phyloP scores from a whole-genome alignment of 2,113 vertebrate species.

The Emydura subglobosa region DNA sequence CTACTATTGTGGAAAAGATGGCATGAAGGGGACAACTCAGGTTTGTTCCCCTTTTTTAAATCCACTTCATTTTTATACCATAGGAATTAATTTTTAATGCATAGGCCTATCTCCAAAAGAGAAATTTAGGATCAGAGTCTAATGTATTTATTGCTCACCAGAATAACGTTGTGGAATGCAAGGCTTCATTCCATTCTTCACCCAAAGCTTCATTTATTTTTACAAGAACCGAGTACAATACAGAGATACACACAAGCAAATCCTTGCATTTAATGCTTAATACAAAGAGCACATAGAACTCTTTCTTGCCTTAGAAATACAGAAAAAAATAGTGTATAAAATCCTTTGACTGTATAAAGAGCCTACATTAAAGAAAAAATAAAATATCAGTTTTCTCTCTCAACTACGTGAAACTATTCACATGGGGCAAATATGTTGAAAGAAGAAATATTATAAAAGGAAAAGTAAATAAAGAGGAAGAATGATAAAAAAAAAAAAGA shows the following conservation, averaged over 20 bases:
- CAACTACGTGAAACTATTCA: background rate
- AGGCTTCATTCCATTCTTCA: background rate
- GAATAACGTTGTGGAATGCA: background rate
- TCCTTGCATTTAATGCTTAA: background rate
- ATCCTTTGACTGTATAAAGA: background rate
- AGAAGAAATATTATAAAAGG: background rate
- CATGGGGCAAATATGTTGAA: background rate
- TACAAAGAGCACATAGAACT: background rate
- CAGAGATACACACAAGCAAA: background rate
- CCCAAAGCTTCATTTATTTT: background rate
- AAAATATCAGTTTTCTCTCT: background rate
- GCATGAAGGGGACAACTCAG: rapidly evolving
- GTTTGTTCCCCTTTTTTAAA: background rate
- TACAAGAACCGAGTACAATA: background rate
- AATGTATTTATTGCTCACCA: background rate
- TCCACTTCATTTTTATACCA: background rate
- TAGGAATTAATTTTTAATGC: background rate
- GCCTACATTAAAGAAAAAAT: background rate
- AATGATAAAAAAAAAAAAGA: background rate
- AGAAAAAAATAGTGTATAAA: background rate
- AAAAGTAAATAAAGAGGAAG: background rate
- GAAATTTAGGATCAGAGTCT: background rate
- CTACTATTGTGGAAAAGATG: background rate
- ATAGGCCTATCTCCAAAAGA: background rate
- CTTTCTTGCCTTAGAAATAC: background rate